These are phyloP conservation scores for Maniola hyperantus DNA, from an alignment of 2,888 invertebrate species.

Conservation along the genomic window DNA sequence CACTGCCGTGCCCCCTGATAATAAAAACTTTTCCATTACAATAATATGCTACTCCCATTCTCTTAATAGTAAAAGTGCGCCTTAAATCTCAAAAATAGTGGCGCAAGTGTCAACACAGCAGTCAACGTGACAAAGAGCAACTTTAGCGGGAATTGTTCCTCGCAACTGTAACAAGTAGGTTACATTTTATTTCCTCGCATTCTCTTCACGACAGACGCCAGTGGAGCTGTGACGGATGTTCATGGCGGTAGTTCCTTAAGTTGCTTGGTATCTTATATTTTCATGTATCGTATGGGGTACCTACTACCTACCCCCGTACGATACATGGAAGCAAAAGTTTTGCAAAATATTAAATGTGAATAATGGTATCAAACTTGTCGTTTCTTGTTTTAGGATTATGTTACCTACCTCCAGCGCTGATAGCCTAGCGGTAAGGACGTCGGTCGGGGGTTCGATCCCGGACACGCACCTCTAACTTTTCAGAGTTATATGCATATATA, in stretches of 20 bases:
- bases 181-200: constrained; percentile 18
- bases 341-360: background rate
- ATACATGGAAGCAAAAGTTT: too few species aligned
- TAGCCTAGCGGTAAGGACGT: too few species aligned
- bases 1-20: too few species aligned
- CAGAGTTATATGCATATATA: too few species aligned
- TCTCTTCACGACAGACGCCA: constrained; percentile 9
- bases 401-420: too few species aligned
- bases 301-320: too few species aligned
- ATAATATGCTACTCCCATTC: background rate
- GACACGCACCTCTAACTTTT: too few species aligned
- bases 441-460: too few species aligned
- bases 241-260: constrained; percentile 22
- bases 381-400: too few species aligned
- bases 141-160: constrained; percentile 3
- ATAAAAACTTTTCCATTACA: too few species aligned
- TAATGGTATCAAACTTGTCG: background rate
- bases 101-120: background rate
- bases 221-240: constrained; percentile 16
- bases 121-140: constrained; percentile 2
- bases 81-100: background rate
- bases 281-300: constrained; percentile 2
- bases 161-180: constrained; percentile 12
- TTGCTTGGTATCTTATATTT: constrained; percentile 17
- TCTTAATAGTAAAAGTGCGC: background rate